Evolutionary conservation across 2,113 vertebrate species (phyloP).

Genomic region (Engystomops pustulosus): DNA sequence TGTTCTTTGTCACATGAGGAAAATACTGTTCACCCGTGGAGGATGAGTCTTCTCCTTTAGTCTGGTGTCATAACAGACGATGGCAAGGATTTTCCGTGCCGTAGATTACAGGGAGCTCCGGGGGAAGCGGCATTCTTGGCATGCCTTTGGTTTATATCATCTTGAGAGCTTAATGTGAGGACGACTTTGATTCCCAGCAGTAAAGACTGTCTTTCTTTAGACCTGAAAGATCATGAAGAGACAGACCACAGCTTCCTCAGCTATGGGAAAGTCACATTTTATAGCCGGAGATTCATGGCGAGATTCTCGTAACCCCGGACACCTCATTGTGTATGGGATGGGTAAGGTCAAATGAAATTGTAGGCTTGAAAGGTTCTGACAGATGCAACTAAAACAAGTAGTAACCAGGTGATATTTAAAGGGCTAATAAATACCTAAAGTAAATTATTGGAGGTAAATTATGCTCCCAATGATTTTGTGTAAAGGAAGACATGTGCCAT

Average conservation of each 20-base stretch:
- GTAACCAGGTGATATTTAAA: too few species aligned
- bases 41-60: not conserved
- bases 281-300: not conserved
- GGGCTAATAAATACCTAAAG: too few species aligned
- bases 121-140: slow-evolving; percentile 29
- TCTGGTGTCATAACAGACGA: slow-evolving; percentile 8
- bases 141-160: slow-evolving; percentile 45
- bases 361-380: not conserved
- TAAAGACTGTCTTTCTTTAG: slow-evolving; percentile 30
- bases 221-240: too few species aligned
- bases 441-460: not conserved
- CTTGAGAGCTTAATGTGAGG: slow-evolving; percentile 26
- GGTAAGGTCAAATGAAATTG: not conserved
- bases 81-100: slow-evolving; percentile 24
- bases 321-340: not conserved
- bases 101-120: slow-evolving; percentile 10
- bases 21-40: not conserved
- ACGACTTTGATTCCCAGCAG: slow-evolving; percentile 20
- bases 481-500: too few species aligned
- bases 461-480: too few species aligned
- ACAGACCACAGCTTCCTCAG: too few species aligned
- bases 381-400: not conserved
- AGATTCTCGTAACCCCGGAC: not conserved
- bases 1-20: slow-evolving; percentile 15
- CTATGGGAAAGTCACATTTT: slow-evolving; percentile 21